Percentiles rank a stretch among this genome's conserved stretches.
Evolutionary conservation across 2,113 vertebrate species (phyloP).

Genomic region (Leptobrachium ailaonicum): DNA sequence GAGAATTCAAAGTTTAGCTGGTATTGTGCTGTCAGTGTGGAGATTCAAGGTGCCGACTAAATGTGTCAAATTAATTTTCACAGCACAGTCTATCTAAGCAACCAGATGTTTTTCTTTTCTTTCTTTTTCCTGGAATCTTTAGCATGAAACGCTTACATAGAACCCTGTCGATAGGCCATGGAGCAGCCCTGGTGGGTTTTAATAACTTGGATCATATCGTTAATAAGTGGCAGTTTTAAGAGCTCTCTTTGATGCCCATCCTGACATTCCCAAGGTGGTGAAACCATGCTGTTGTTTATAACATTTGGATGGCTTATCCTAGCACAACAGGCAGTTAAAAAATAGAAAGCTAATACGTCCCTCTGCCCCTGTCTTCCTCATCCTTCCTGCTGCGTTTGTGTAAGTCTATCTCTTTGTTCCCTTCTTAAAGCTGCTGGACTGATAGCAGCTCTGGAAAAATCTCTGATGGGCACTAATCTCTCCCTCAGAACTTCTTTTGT

Average conservation of each 20-base stretch:
- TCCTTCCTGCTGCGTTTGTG: slow-evolving; percentile 33
- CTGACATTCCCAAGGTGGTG: slow-evolving; percentile 32
- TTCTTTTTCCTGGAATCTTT: slow-evolving; percentile 17
- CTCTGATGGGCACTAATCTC: slow-evolving; percentile 42
- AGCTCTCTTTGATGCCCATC: slow-evolving; percentile 37
- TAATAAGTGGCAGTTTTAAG: slow-evolving; percentile 41
- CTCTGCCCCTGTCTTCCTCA: slow-evolving; percentile 27
- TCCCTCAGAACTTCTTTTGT: slow-evolving; percentile 33
- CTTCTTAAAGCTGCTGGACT: slow-evolving; percentile 25
- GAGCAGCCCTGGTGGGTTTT: slow-evolving; percentile 39
- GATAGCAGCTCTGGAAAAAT: slow-evolving; percentile 16
- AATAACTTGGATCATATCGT: slow-evolving; percentile 40
- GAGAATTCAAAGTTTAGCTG: slow-evolving; percentile 39
- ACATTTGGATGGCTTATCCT: slow-evolving; percentile 44
- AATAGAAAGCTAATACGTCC: not conserved
- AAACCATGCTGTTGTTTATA: slow-evolving; percentile 41
- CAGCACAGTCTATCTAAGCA: slow-evolving; percentile 35
- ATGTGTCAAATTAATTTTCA: slow-evolving; percentile 46
- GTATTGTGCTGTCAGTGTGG: slow-evolving; percentile 17
- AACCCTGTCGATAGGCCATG: slow-evolving; percentile 26
- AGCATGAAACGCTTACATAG: slow-evolving; percentile 14
- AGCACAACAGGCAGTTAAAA: slow-evolving; percentile 28
- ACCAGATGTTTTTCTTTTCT: slow-evolving; percentile 36
- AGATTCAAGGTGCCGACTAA: slow-evolving; percentile 11
- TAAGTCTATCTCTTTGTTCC: slow-evolving; percentile 34